Evolutionary conservation across 2,113 vertebrate genomes (phyloP), one percentile per base, ranked within the genome.

Genomic region (Talpa occidentalis): DNA sequence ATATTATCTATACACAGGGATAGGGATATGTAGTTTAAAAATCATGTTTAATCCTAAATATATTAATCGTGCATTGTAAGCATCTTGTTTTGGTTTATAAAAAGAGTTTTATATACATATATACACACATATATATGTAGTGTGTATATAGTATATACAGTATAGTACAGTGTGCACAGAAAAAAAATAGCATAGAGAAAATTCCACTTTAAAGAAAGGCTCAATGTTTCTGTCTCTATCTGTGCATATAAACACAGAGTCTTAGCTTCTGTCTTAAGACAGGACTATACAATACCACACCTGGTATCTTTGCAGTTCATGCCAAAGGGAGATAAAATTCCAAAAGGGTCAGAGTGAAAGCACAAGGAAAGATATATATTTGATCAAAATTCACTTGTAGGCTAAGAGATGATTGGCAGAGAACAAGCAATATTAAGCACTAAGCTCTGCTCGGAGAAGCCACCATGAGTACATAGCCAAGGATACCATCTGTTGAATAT

Each of bases 401-500:
- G 72, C 95, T 97, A 94, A 94, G 96, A 95, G 93, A 69, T 97
- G 98, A 98, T 96, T 98, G 98, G 96, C 98, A 98, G 97, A 97
- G 91, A 96, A 85, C 85, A 97, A 96, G 95, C 87, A 72, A 72
- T 95, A 98, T 98, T 97, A 98, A 98, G 84, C 74, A 94, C 96
- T 97, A 73, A 44, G 52, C 80, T 96, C 77, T 90, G 49, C 96
- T 97, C 94, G 91, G 96, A 97, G 97, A 98, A 98, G 97, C 92
- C 79, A 90, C 90, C 91, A 72, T 83, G 77, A 97, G 79, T 86
- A 52, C 95, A 66, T 62, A 97, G 98, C 98, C 98, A 98, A 98
- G 94, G 98, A 97, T 96, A 96, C 98, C 98, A 98, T 98, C 98
- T 98, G 98, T 97, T 98, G 97, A 98, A 98, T 98, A 98, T 97